Evolutionary conservation across 2,113 vertebrate genomes (phyloP), one percentile per base, ranked within the genome.

Genomic region (Prionailurus viverrinus): DNA sequence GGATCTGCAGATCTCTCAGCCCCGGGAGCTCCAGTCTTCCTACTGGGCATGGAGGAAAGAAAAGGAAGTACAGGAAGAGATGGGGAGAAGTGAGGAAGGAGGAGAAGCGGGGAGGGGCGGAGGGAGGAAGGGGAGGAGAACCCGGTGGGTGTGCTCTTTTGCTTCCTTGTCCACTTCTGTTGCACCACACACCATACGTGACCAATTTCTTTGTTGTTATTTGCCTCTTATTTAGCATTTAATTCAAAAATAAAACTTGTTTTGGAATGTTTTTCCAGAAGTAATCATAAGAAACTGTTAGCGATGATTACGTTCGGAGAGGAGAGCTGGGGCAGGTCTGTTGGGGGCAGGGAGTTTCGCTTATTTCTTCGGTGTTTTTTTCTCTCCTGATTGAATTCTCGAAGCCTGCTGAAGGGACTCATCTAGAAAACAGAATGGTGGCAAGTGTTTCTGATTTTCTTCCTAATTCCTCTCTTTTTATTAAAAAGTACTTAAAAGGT

Each of bases 241-340:
- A 85, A 63, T 61, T 55, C 63, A 66, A 96, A 96, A 55, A 88
- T 13, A 76, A 68, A 94, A 76, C 13, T 53, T 53, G 25, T 33
- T 29, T 16, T 18, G 16, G 19, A 68, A 51, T 55, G 1, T 58
- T 84, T 71, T 86, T 58, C 51, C 86, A 61, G 36, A 90, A 89
- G n/a, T 66, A 94, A 55, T 89, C 41, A 41, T 41, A 69, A 95
- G 82, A 83, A 94, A 68, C 36, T 79, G 14, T 66, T 61, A 95
- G 39, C 9, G 27, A 4, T 45, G 23, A 11, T 86, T 84, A 6
- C 6, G 7, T 48, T 39, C 89, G 31, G 6, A 7, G 48, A 80
- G 7, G 36, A 21, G 29, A 94, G 27, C 14, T n/a, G 33, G 25
- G 31, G 9, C 8, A 58, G 31, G n/a, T n/a, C 76, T 48, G 27